Evolutionary conservation across 2,888 invertebrate genomes (phyloP), one percentile per base, ranked within the genome.

Genomic region (Elysia crispata): DNA sequence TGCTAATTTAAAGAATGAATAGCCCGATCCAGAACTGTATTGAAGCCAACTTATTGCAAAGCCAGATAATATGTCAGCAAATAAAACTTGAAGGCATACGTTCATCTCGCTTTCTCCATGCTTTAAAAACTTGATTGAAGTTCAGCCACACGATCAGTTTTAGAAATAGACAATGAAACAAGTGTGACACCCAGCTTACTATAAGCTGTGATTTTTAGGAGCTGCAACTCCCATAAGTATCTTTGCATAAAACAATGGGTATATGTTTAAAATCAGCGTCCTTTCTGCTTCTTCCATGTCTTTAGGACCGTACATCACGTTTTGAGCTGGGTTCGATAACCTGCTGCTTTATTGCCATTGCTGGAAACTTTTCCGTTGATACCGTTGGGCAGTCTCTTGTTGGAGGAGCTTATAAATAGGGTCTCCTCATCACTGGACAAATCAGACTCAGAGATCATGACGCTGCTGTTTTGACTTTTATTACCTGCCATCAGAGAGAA

Each of bases 361-460:
- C 5, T 41, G 50, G 79, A 23, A 18, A 80, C 66, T 62, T 88
- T 80, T 28, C 89, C 89, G 80, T 89, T 89, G 25, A 86, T 76
- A 23, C 90, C 91, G 76, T 91, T 91, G 30, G 87, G 74, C 1
- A 70, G 74, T 66, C 81, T 83, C 82, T 88, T 88, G 85, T 87
- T 89, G 41, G 41, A 41, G 80, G 86, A 86, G 77, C 89, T 91
- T 33, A 91, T 83, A 84, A 91, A 91, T 41, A 91, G 81, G 1
- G 91, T 91, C 79, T 91, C 91, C 76, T 91, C 91, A 60, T 91
- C 91, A 76, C 90, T 91, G 6, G 90, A 86, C 76, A 91, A 86
- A 49, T 91, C 91, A 0, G 91, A 90, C 76, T 91, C 91, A 0
- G 91, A 91, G 73, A 90, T 87, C 89, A 90, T 90, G n/a, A 91